Base-by-base conservation (phyloP, 2,888 invertebrate species). In the Trileptium ribeirensis region DNA sequence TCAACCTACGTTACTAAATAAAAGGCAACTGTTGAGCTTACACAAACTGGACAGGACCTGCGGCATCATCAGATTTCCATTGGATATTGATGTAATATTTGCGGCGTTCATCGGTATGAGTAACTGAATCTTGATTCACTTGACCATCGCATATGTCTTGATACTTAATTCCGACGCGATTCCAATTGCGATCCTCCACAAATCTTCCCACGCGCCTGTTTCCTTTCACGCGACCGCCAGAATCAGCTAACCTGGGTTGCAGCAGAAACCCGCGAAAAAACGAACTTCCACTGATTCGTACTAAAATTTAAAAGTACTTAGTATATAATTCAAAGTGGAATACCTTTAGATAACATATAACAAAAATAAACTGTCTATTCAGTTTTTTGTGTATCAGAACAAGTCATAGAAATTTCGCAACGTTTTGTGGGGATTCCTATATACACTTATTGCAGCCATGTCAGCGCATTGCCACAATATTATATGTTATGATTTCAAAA, bases 231-330 rank as follows among this genome's bases (percentile, higher is more conserved):
- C 31, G 64, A 3, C 79, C n/a, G 36, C 31, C 79, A 3, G 29
- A 64, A 31, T 39, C 67, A 2, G 79, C 79, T 33, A 80, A 29
- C 8, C 80, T 67, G 2, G 80, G 67, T 78, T 80, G 80, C 29
- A 80, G 34, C 24, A 80, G 38, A 31, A 80, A 80, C 3, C 80
- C 80, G 31, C 80, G 80, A 39, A 80, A 80, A 74, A 75, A 79
- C 8, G 80, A 29, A n/a, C 75, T 36, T 1, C 38, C 80, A 67
- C 51, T 51, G 34, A 79, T 40, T 79, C 79, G 29, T 1, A 75
- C 79, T 79, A 67, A 51, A 75, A 79, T 31, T 29, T 19, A 29
- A 8, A 74, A 74, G 8, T 19, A 8, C 8, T 33, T n/a, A 19
- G 29, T 8, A 8, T 29, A 74, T 74, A 15, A 8, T 74, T 29